Base-by-base conservation (phyloP, 1,140 invertebrate genomes). In the Brachionus paranguensis region DNA sequence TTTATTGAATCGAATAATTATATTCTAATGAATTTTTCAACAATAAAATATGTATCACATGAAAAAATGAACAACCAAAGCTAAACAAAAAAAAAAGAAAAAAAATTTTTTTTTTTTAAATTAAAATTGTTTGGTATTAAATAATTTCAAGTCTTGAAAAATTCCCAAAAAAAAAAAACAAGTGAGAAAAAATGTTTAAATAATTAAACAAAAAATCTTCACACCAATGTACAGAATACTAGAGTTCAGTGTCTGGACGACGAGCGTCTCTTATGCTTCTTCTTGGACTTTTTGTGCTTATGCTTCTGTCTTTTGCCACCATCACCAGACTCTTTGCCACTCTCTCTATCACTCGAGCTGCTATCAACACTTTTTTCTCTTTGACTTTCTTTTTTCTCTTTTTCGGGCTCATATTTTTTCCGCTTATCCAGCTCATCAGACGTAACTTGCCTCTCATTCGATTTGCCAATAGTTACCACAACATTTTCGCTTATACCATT, bases 201-300 rank as follows among this genome's bases (percentile, higher is more conserved):
- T 55, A 8, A 55, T 55, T 4, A 20, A 55, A n/a, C 8, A 55
- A 55, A 55, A 24, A 55, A 55, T 55, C 53, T 55, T 55, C n/a
- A 55, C 17, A 55, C 20, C 8, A 20, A 12, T 55, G 5, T 55
- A 55, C 53, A 55, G 10, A 24, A 55, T 55, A 55, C 8, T 3
- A 17, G 3, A 20, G 6, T 20, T 55, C 53, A 72, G 33, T 72
- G 68, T 72, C 41, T 72, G 7, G 68, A 72, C 11, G 68, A 41
- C 14, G 68, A 72, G 33, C 68, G 68, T 20, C 37, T 11, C 17
- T 45, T 72, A 11, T 72, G 68, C 17, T 72, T 72, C 10, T 72
- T 72, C 33, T 72, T 72, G 2, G 68, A 72, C 33, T 72, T 72
- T 72, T 72, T 76, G 43, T 76, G 72, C 20, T 76, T 76, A 45